Conservation (phyloP, 2,113 vertebrate genomes). For the Myotis davidii region DNA sequence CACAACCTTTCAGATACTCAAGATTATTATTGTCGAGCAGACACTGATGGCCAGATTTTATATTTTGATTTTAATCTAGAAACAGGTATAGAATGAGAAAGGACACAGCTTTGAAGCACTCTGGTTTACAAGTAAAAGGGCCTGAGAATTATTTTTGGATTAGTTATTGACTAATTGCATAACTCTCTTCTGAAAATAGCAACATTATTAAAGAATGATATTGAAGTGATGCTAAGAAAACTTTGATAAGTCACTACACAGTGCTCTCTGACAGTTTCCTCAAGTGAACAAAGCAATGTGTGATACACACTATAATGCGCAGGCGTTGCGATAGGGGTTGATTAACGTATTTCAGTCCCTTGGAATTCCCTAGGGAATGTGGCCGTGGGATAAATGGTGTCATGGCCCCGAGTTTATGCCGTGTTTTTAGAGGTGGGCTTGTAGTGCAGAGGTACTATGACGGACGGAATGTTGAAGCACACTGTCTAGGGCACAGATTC, state of each 20-base stretch:
- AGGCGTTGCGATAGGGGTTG: not conserved
- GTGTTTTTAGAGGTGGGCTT: not conserved
- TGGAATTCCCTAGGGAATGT: not conserved
- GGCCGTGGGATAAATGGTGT: not conserved
- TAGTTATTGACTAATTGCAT: not conserved
- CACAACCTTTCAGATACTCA: not conserved
- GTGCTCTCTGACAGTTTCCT: not conserved
- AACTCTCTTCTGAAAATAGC: constrained; percentile 35
- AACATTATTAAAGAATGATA: not conserved
- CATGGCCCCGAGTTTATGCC: not conserved
- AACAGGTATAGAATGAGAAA: not conserved
- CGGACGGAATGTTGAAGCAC: not conserved
- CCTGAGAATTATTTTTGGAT: constrained; percentile 50
- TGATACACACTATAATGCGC: not conserved
- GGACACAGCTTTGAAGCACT: not conserved
- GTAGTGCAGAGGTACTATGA: not conserved
- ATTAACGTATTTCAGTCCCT: constrained; percentile 7
- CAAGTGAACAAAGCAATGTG: not conserved
- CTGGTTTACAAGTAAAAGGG: not conserved
- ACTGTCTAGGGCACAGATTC: not conserved
- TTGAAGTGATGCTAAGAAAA: not conserved
- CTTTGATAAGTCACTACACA: not conserved
- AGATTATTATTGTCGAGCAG: not conserved
- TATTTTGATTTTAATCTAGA: constrained; percentile 15
- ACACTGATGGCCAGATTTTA: constrained; percentile 24